Percentiles rank a stretch among this genome's conserved stretches.
phyloP scores from a whole-genome alignment of 2,797 vertebrate genomes.

The Poeciliopsis paucimaculata region DNA sequence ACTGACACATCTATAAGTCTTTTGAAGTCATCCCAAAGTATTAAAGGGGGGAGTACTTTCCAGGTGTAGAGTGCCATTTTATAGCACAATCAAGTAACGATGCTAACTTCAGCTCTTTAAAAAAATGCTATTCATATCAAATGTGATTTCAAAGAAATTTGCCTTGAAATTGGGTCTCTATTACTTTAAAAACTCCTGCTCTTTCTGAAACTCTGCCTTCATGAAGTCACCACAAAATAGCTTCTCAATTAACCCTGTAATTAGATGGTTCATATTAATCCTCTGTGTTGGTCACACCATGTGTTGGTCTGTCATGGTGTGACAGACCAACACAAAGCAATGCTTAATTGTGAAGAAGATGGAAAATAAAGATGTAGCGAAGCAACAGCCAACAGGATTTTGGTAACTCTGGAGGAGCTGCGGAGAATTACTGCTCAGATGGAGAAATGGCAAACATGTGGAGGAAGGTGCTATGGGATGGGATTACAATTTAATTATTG shows the following conservation, averaged over 20 bases:
- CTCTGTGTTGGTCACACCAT: no score
- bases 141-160: no score
- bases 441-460: background rate
- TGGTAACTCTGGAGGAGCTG: background rate
- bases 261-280: no score
- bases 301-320: background rate
- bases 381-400: background rate
- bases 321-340: background rate
- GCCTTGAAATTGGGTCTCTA: no score
- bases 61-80: no score
- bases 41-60: background rate
- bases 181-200: no score
- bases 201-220: no score
- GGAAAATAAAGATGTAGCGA: background rate
- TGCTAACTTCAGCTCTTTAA: no score
- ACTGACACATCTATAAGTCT: background rate
- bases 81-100: no score
- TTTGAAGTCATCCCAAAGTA: background rate
- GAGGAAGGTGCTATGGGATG: background rate
- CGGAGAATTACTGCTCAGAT: background rate
- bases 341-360: background rate
- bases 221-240: no score
- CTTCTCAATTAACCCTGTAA: no score
- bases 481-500: background rate
- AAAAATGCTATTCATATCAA: no score